Evolutionary conservation across 2,797 vertebrate species (phyloP).

Genomic region (Miichthys miiuy): DNA sequence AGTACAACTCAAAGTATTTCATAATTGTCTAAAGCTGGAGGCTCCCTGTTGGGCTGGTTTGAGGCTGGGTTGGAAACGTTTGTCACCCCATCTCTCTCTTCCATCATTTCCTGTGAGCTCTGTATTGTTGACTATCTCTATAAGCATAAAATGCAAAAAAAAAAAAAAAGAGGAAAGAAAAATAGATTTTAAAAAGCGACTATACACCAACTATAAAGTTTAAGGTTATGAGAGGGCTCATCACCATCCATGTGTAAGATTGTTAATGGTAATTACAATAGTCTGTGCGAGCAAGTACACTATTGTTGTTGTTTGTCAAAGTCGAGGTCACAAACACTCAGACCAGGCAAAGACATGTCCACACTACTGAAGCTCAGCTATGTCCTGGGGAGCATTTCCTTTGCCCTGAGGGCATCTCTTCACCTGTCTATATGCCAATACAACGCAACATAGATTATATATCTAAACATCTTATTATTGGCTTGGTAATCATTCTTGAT

Average conservation of each 20-base stretch:
- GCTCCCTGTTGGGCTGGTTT: too few species aligned
- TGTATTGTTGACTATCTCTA: not conserved
- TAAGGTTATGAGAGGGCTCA: not conserved
- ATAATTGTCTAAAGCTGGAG: not conserved
- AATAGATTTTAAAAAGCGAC: not conserved
- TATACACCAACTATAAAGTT: not conserved
- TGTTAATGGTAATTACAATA: not conserved
- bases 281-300: not conserved
- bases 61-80: not conserved
- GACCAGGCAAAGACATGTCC: not conserved
- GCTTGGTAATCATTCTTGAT: not conserved
- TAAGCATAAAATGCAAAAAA: not conserved
- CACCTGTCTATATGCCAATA: not conserved
- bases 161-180: too few species aligned
- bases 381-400: not conserved
- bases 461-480: not conserved
- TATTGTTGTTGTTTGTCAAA: not conserved
- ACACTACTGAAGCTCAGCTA: not conserved
- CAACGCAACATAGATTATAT: not conserved
- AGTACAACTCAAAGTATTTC: not conserved
- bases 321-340: constrained; percentile 12
- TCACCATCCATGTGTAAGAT: not conserved
- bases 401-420: not conserved
- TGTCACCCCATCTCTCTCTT: not conserved
- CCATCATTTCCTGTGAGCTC: not conserved